Evolutionary conservation across 2,113 vertebrate genomes (phyloP).

Genomic region (Anas platyrhynchos): DNA sequence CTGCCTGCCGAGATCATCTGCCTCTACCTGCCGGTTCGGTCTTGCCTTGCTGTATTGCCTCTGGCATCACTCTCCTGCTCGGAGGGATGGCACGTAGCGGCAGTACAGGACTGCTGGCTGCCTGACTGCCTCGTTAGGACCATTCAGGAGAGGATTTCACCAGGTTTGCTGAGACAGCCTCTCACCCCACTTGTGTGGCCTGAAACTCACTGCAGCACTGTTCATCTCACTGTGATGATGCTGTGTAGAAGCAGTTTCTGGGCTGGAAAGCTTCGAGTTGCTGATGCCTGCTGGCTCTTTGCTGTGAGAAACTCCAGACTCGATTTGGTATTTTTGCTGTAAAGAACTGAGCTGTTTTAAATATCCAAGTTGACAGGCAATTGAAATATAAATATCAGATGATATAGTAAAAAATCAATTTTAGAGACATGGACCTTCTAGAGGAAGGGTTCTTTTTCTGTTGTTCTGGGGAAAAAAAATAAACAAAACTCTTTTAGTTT

Average conservation of each 20-base stretch:
- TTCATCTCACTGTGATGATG: fast-evolving
- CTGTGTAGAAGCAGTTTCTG: fast-evolving
- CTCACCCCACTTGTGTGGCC: neutral
- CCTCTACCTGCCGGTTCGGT: too few species aligned
- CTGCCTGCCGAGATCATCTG: too few species aligned
- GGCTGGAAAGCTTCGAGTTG: neutral
- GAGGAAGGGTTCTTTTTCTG: neutral
- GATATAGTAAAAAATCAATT: neutral
- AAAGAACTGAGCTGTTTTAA: neutral
- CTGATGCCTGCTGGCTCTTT: neutral
- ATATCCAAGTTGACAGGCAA: neutral
- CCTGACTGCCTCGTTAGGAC: fast-evolving
- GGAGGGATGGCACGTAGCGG: fast-evolving
- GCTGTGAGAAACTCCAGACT: neutral
- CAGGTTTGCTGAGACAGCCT: neutral
- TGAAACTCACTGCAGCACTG: fast-evolving
- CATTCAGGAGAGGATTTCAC: neutral
- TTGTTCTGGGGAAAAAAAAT: neutral
- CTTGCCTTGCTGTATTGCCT: too few species aligned
- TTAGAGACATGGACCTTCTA: neutral
- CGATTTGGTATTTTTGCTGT: neutral
- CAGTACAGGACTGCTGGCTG: too few species aligned
- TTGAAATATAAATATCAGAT: neutral
- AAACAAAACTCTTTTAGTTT: neutral
- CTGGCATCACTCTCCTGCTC: fast-evolving